Base-by-base conservation (phyloP, 2,888 invertebrate species). In the Resseliella maxima region DNA sequence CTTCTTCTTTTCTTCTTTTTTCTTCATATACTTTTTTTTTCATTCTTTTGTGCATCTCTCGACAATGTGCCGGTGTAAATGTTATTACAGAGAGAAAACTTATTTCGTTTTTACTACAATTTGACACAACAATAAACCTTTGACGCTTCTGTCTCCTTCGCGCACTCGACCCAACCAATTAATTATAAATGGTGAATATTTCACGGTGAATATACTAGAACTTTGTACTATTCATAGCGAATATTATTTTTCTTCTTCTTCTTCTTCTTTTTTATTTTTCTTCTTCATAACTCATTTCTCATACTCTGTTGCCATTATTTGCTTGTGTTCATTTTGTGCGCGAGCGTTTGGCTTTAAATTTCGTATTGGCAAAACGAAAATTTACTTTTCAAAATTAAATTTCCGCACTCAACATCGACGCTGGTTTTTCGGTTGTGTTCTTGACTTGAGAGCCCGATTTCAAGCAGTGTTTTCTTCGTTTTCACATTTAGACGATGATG, bases 351-450 rank as follows among this genome's bases (percentile, higher is more conserved):
- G 31, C 31, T 31, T 59, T 36, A n/a, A n/a, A 38, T 27, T 83
- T 83, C n/a, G 36, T 83, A 83, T 83, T 83, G 38, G 83, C 38
- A 83, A 38, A 83, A 83, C n/a, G 83, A 83, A 38, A 83, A 83
- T 83, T 83, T 38, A 83, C 83, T 83, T 83, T 83, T 83, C 41
- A 38, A 83, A 83, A 83, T 83, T 83, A 83, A 83, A 83, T 83
- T 83, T 83, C 83, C 83, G 38, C 83, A 83, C 83, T 83, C 83
- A 38, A 0, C 72, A n/a, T 72, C 72, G 72, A 72, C 3, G 31
- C 72, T 72, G 31, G 72, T 24, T 72, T 72, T 72, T 72, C 35
- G 72, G 72, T 72, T 72, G 72, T 72, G 31, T 35, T 72, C 72
- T 72, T 72, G 35, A 72, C 72, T 72, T 31, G 1, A 24, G 24